phyloP scores from a whole-genome alignment of 1,140 invertebrate species.

The Ruditapes philippinarum region DNA sequence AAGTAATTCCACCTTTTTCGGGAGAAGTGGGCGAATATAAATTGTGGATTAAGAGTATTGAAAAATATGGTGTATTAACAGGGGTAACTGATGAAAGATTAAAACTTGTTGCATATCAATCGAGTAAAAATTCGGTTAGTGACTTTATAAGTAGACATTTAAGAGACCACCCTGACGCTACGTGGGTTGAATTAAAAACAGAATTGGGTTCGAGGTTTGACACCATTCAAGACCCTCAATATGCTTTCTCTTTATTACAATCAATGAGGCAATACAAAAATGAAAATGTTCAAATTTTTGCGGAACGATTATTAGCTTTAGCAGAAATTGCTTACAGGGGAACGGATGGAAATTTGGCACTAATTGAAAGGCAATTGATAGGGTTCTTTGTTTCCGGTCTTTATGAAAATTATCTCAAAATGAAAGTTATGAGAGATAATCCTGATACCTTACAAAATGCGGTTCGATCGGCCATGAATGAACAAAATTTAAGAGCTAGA shows the following conservation, averaged over 20 bases:
- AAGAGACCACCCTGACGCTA: neutral
- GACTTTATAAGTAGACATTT: neutral
- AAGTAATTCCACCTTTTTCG: neutral
- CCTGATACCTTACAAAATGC: neutral
- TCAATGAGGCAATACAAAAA: neutral
- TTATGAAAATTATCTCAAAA: neutral
- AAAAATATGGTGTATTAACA: neutral
- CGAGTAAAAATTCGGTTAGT: neutral
- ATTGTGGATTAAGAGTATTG: neutral
- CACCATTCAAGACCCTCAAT: neutral
- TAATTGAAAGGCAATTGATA: conserved; percentile 8
- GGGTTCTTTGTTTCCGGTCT: conserved; percentile 34
- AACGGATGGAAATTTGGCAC: neutral
- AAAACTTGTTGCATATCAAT: neutral
- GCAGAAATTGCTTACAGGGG: neutral
- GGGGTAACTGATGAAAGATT: neutral
- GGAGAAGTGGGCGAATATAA: neutral
- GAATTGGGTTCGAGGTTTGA: neutral
- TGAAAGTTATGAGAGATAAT: conserved; percentile 32
- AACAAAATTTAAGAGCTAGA: neutral
- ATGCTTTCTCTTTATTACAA: neutral
- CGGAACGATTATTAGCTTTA: neutral
- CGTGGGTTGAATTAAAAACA: neutral
- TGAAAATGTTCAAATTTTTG: neutral
- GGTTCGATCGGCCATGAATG: neutral